Evolutionary conservation across 2,797 vertebrate genomes (phyloP).

Genomic region (Phoebastria nigripes): DNA sequence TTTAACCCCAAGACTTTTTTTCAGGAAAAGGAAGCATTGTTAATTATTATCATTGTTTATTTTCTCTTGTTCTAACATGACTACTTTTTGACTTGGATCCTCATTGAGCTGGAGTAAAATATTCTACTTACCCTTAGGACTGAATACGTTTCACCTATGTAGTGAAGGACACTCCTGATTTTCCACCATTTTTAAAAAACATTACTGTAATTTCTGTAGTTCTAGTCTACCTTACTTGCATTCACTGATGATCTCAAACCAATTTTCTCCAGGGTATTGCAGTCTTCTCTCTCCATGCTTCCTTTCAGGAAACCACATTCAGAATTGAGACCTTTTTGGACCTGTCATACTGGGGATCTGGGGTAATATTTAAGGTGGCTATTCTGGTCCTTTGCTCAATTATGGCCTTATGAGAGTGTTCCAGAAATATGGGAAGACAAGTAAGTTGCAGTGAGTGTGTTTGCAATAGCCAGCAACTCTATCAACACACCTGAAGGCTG

Average conservation of each 20-base stretch:
- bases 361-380: background rate
- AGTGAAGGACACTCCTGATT: background rate
- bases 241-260: background rate
- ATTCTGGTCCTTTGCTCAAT: background rate
- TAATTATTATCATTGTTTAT: background rate
- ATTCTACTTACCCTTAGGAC: background rate
- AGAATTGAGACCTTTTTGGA: background rate
- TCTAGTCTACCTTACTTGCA: background rate
- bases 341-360: rapidly evolving
- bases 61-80: background rate
- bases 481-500: background rate
- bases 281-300: background rate
- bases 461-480: background rate
- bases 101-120: background rate
- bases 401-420: background rate
- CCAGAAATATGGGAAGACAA: background rate
- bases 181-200: background rate
- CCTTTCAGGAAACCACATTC: background rate
- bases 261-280: background rate
- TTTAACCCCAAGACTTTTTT: background rate
- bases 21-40: background rate
- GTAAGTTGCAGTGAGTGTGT: background rate
- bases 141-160: background rate
- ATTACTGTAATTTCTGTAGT: background rate
- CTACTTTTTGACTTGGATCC: background rate